Evolutionary conservation across 2,888 invertebrate species (phyloP).

Genomic region (Margaritifera margaritifera): DNA sequence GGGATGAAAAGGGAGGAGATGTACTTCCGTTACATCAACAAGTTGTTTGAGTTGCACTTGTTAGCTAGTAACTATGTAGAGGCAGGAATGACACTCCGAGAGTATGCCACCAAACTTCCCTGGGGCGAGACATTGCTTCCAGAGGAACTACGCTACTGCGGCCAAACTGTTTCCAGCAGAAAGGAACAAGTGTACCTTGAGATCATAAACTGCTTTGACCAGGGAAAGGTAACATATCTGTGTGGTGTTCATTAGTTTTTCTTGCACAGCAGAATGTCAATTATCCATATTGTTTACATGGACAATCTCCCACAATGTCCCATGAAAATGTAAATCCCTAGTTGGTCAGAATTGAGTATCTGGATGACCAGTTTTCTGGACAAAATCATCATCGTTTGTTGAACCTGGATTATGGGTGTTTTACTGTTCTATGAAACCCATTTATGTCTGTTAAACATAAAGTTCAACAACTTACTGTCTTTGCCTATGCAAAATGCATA

Average conservation of each 20-base stretch:
- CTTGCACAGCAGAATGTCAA: no score
- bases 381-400: no score
- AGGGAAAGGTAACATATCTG: constrained; percentile 83
- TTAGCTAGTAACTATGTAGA: constrained; percentile 94
- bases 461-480: not conserved
- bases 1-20: constrained; percentile 96
- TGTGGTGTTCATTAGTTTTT: not conserved
- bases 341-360: no score
- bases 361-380: no score
- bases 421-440: not conserved
- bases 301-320: no score
- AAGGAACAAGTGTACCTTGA: constrained; percentile 91
- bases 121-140: constrained; percentile 78
- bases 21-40: constrained; percentile 96
- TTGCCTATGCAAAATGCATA: no score
- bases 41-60: constrained; percentile 91
- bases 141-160: constrained; percentile 77
- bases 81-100: constrained; percentile 92
- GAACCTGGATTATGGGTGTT: no score
- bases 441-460: not conserved
- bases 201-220: constrained; percentile 93
- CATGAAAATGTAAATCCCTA: no score
- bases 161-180: constrained; percentile 89
- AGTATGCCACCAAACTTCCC: constrained; percentile 91
- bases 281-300: no score